A percentile compares a stretch with the other conserved stretches of the same genome.
Evolutionary conservation across 1,140 invertebrate species (phyloP).

Genomic region (Spodoptera frugiperda): DNA sequence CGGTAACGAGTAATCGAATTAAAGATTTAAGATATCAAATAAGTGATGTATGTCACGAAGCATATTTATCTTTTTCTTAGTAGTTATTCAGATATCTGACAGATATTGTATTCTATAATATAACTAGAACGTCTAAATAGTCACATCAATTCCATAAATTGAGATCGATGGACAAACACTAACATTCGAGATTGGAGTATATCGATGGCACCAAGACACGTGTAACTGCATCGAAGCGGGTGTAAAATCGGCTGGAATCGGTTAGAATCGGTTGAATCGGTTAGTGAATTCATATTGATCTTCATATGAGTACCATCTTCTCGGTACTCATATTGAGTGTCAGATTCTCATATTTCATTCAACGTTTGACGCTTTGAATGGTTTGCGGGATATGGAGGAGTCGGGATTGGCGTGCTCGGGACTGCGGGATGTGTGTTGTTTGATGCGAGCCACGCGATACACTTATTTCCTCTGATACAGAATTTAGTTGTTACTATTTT

Average conservation of each 20-base stretch:
- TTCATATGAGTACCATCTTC: conserved; percentile 30
- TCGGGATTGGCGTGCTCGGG: neutral
- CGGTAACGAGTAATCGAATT: too few species aligned
- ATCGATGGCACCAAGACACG: neutral
- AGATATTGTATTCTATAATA: too few species aligned
- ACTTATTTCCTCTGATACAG: neutral
- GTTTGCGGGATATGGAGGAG: conserved; percentile 19
- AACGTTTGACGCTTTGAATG: conserved; percentile 37
- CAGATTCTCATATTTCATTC: conserved; percentile 42
- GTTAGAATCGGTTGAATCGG: conserved; percentile 25
- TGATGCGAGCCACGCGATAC: neutral
- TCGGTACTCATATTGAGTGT: conserved; percentile 29
- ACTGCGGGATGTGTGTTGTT: neutral
- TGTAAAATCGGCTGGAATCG: conserved; percentile 13
- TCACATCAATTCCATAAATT: too few species aligned
- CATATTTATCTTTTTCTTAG: too few species aligned
- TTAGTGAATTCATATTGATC: conserved; percentile 32
- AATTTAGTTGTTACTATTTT: neutral
- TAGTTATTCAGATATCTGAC: too few species aligned
- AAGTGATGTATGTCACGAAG: too few species aligned
- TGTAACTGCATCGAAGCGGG: conserved; percentile 1
- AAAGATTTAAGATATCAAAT: too few species aligned
- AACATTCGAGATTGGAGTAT: too few species aligned
- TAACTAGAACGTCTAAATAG: too few species aligned
- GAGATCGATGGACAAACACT: too few species aligned